Evolutionary conservation across 2,113 vertebrate genomes (phyloP).

Genomic region (Oncorhynchus gorbuscha): DNA sequence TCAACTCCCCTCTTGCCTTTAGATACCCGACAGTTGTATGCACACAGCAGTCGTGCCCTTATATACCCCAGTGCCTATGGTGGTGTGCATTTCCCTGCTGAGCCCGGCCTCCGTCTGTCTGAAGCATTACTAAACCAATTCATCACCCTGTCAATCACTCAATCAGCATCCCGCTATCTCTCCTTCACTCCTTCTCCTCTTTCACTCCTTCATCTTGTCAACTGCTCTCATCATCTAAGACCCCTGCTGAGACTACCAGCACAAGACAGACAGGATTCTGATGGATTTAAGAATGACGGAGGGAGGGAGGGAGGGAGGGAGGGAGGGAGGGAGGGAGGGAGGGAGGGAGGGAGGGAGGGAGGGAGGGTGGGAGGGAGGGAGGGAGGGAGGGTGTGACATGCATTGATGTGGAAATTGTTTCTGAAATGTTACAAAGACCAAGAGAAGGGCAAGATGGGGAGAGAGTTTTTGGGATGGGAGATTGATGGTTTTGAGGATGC

Average conservation of each 20-base stretch:
- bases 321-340: background rate
- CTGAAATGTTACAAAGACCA: background rate
- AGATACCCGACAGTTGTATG: background rate
- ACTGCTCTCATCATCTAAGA: background rate
- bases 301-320: background rate
- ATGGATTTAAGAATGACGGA: background rate
- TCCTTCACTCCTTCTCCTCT: background rate
- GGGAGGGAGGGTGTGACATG: background rate
- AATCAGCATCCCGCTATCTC: background rate
- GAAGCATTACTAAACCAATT: conserved; percentile 5
- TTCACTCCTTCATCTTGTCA: background rate
- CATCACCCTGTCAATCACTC: conserved; percentile 16
- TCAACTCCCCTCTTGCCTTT: conserved; percentile 6
- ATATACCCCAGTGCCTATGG: background rate
- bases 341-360: background rate
- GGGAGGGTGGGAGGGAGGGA: background rate
- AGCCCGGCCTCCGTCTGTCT: conserved; percentile 8
- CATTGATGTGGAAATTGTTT: background rate
- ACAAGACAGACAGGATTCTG: conserved; percentile 1
- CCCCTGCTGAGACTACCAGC: background rate
- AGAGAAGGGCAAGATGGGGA: background rate
- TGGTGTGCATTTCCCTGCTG: background rate
- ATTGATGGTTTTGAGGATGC: background rate
- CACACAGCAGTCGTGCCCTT: background rate
- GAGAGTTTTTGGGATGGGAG: background rate